Base-by-base conservation (phyloP, 2,888 invertebrate species). In the Trachelus iudaicus region DNA sequence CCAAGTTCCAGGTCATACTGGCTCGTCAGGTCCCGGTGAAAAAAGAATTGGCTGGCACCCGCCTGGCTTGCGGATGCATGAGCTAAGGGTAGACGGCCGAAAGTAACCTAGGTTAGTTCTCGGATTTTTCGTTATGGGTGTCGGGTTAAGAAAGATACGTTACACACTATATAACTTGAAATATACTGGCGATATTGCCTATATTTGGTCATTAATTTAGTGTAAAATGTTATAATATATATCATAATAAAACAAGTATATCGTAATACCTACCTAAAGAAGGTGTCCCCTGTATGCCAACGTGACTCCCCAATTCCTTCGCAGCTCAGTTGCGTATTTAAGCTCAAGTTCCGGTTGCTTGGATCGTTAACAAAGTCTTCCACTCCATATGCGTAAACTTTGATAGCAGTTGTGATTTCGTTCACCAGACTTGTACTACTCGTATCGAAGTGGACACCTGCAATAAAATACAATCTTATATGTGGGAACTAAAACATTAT, bases 361-460 rank as follows among this genome's bases (percentile, higher is more conserved):
- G 95, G 94, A 88, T 97, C 97, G 80, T 94, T 95, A 23, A 96
- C 93, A 90, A 97, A 97, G 81, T 96, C 95, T 90, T 98, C 97
- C 11, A 98, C 97, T 0, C 97, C 98, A 87, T 97, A 96, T 23
- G 97, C 97, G 90, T 97, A 98, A 82, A 98, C 97, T 90, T 97
- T 96, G 77, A 98, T 96, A 23, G 97, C 97, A 71, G 97, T 97
- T 30, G 96, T 96, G 82, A 98, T 97, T 92, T 98, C 97, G 86
- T 95, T 95, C 87, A 97, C 96, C 76, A 98, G 92, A 75, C 96
- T 96, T 30, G 94, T 93, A 85, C 96, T 96, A 79, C 96, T 96
- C 75, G 98, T 98, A 90, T 98, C 97, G 89, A 98, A 98, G 91
- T 98, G 97, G 4, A 98, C 97, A 79, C 98, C 96, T 96, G 92